Conservation (phyloP, 2,888 invertebrate genomes). For the Microctonus aethiopoides region DNA sequence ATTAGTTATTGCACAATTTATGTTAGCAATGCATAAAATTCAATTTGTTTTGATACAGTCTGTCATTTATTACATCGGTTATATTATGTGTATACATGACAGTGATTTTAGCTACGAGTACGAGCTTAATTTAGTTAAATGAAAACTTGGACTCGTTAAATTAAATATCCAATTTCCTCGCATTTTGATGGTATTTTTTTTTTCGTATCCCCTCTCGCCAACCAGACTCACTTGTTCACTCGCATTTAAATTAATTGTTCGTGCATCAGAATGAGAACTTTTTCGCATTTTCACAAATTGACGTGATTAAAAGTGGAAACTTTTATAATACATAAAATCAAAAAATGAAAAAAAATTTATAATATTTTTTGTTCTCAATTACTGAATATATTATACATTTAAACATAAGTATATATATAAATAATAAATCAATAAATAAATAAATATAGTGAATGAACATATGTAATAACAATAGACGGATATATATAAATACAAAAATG, state of each 20-base stretch:
- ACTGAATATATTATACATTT: too few species aligned
- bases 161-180: constrained; percentile 1
- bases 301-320: background rate
- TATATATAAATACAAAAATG: too few species aligned
- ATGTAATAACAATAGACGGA: too few species aligned
- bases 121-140: background rate
- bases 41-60: background rate
- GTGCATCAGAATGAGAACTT: background rate
- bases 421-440: too few species aligned
- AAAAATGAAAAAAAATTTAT: too few species aligned
- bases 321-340: background rate
- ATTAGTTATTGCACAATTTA: background rate
- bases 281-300: background rate
- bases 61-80: background rate
- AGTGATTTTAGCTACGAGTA: background rate
- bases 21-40: background rate
- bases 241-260: constrained; percentile 9
- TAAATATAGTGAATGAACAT: too few species aligned
- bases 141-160: background rate
- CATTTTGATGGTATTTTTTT: constrained; percentile 1
- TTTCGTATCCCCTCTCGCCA: background rate
- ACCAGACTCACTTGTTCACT: background rate
- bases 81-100: background rate
- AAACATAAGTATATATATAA: too few species aligned
- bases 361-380: too few species aligned